A percentile compares a stretch with the other conserved stretches of the same genome.
Conservation (phyloP, 2,113 vertebrate species). For the Eublepharis macularius region DNA sequence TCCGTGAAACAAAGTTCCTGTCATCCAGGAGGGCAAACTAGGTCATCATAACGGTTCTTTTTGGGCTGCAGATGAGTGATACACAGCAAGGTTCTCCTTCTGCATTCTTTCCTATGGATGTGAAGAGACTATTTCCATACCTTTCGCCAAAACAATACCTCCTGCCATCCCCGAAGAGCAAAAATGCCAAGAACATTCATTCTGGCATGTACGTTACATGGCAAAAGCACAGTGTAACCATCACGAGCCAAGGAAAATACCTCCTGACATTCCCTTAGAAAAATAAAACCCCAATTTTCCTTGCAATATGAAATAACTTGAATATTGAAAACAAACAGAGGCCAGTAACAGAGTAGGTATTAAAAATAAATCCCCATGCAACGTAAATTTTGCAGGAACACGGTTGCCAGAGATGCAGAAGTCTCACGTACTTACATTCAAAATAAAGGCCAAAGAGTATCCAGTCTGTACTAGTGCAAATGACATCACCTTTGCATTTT, state of each 20-base stretch:
- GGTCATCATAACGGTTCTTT: background rate
- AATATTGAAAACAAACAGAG: constrained; percentile 35
- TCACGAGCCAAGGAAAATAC: constrained; percentile 18
- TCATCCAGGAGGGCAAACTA: constrained; percentile 1
- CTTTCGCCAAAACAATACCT: constrained; percentile 30
- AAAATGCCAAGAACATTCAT: constrained; percentile 11
- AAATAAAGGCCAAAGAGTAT: too few species aligned
- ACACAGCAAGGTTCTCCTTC: background rate
- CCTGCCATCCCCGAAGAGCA: background rate
- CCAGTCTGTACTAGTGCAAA: too few species aligned
- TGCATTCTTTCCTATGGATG: constrained; percentile 22
- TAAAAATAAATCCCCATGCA: background rate
- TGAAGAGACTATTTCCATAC: constrained; percentile 20
- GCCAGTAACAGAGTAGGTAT: background rate
- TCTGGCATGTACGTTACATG: background rate
- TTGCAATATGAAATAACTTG: constrained; percentile 22
- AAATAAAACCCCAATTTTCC: constrained; percentile 1
- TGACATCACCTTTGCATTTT: too few species aligned
- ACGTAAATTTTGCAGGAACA: background rate
- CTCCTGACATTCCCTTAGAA: constrained; percentile 10
- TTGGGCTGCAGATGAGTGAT: background rate
- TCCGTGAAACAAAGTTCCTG: background rate
- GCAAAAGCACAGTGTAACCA: background rate
- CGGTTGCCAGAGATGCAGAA: too few species aligned
- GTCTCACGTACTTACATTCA: too few species aligned